Evolutionary conservation across 2,888 invertebrate genomes (phyloP).

Genomic region (Dicranocentrus wangi): DNA sequence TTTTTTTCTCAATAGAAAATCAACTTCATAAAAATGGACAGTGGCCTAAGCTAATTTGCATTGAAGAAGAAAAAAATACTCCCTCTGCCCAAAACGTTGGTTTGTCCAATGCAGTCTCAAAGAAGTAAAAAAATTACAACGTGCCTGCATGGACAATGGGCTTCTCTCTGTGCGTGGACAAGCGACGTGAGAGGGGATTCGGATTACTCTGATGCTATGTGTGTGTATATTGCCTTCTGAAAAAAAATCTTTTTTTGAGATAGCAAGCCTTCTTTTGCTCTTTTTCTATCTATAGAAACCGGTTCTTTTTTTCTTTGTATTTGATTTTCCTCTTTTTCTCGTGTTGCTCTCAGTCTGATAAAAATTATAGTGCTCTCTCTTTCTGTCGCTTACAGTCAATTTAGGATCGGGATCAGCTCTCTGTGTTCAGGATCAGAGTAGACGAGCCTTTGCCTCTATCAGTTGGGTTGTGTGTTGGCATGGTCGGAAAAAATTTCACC

Average conservation of each 20-base stretch:
- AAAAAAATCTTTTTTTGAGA: conserved; percentile 51
- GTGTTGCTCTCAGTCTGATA: conserved; percentile 15
- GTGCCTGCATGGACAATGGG: conserved; percentile 62
- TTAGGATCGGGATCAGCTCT: too few relatives aligned
- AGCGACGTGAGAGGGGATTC: conserved; percentile 51
- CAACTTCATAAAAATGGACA: conserved; percentile 68
- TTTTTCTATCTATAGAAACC: conserved; percentile 64
- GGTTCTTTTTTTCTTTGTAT: conserved; percentile 58
- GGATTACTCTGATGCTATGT: conserved; percentile 43
- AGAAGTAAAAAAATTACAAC: conserved; percentile 46
- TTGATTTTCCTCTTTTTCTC: conserved; percentile 44
- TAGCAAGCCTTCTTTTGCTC: conserved; percentile 10
- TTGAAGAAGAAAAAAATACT: conserved; percentile 64
- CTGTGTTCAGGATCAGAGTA: neutral
- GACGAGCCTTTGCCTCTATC: conserved; percentile 31
- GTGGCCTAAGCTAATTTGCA: conserved; percentile 71
- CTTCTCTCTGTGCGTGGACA: conserved; percentile 37
- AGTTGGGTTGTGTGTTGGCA: conserved; percentile 36
- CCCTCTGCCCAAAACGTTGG: conserved; percentile 28
- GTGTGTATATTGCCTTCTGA: conserved; percentile 27
- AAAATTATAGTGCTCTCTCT: conserved; percentile 41
- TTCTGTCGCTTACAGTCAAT: conserved; percentile 46
- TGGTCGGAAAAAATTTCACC: conserved; percentile 53
- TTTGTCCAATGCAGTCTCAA: conserved; percentile 53
- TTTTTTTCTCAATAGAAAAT: neutral